Evolutionary conservation across 2,113 vertebrate species (phyloP).

Genomic region (Vimba vimba): DNA sequence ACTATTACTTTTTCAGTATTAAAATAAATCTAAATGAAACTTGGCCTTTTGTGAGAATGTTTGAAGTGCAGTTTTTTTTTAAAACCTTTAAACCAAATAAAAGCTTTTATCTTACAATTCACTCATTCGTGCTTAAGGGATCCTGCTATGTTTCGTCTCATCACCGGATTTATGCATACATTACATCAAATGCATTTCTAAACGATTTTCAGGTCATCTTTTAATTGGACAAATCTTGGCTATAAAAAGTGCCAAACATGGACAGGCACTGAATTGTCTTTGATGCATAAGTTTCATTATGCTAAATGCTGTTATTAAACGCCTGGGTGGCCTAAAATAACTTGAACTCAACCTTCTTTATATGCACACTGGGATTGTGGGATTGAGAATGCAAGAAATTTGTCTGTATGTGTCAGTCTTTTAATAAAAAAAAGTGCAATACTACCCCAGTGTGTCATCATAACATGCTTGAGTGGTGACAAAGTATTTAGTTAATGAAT

Average conservation of each 20-base stretch:
- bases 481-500: neutral
- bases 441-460: neutral
- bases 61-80: neutral
- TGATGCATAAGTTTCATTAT: conserved; percentile 43
- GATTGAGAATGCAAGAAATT: neutral
- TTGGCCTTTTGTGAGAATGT: neutral
- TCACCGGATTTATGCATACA: neutral
- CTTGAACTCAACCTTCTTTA: neutral
- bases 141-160: neutral
- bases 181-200: neutral
- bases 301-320: neutral
- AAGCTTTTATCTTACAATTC: neutral
- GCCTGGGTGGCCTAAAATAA: neutral
- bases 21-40: neutral
- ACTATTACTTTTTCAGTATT: neutral
- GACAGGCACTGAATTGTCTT: neutral
- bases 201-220: neutral
- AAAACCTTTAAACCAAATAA: neutral
- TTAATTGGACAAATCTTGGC: neutral
- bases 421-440: conserved; percentile 13
- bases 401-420: neutral
- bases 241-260: neutral
- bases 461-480: neutral
- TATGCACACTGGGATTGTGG: neutral
- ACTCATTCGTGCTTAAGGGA: neutral